Base-by-base conservation (phyloP, 2,888 invertebrate species). In the Eremobia ochroleuca region DNA sequence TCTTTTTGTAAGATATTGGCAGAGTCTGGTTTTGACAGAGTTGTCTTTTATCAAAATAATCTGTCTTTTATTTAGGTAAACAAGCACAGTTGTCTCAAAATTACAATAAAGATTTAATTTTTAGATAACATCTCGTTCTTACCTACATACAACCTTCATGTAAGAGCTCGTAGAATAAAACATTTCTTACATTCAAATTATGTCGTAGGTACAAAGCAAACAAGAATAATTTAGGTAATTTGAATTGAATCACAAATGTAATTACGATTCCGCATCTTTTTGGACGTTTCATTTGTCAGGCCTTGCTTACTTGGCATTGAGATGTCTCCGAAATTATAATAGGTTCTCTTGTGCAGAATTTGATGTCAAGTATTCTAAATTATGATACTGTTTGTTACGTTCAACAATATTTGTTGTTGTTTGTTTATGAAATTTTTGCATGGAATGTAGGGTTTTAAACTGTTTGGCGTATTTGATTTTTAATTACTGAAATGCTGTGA, bases 211-310 rank as follows among this genome's bases (percentile, higher is more conserved):
- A 77, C 18, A 52, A 49, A 59, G 43, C 37, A 46, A 67, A 76
- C 28, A 25, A 40, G 64, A 74, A 77, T 74, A 81, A 83, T 81
- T 77, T 46, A 62, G 21, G 46, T 66, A 70, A 85, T 81, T 81
- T 75, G 58, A 83, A 83, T 77, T 76, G 69, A 76, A 77, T 66
- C 43, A 62, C 34, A 69, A 66, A 77, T 58, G 49, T 71, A 83
- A 87, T 87, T 85, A 87, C 43, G 40, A 69, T 73, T 73, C 34
- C 43, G 52, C 59, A 72, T 80, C 76, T 82, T 75, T 76, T 72
- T 55, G 73, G 81, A 74, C 81, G 68, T 85, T 72, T 65, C 71
- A 81, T 74, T 68, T 83, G 84, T n/a, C 71, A 68, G 58, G n/a
- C 52, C 64, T 73, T 67, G 28, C 59, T 61, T 66, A 70, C 46